Evolutionary conservation across 23 tunicate genomes (phyloP).

Genomic region (Ascidia mentula): DNA sequence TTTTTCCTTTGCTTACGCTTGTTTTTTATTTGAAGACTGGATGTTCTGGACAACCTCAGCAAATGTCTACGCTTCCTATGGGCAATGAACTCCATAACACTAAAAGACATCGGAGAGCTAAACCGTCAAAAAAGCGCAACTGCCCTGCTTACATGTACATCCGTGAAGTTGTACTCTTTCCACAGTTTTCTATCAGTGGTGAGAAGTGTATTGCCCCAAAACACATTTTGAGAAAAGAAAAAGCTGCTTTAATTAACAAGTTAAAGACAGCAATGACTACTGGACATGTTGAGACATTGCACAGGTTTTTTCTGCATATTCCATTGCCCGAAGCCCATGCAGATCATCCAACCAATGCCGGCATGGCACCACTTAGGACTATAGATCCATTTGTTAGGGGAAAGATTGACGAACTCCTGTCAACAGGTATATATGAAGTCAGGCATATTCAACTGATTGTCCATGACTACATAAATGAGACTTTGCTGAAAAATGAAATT

Average conservation of each 20-base stretch:
- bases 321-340: slow-evolving; percentile 67
- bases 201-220: slow-evolving; percentile 13
- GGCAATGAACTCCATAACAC: too few species aligned
- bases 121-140: slow-evolving; percentile 54
- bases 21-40: too few species aligned
- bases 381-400: slow-evolving; percentile 41
- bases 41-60: too few species aligned
- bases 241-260: slow-evolving; percentile 10
- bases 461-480: slow-evolving; percentile 39
- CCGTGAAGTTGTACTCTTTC: slow-evolving; percentile 52
- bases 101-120: slow-evolving; percentile 13
- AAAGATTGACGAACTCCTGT: slow-evolving; percentile 45
- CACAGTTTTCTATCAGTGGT: slow-evolving; percentile 27
- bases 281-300: slow-evolving; percentile 14
- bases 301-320: slow-evolving; percentile 38
- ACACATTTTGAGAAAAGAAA: slow-evolving; percentile 41
- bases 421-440: slow-evolving; percentile 30
- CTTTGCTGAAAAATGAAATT: slow-evolving; percentile 7
- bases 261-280: slow-evolving; percentile 25
- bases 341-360: slow-evolving; percentile 37
- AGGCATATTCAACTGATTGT: slow-evolving; percentile 50
- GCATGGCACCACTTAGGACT: neutral
- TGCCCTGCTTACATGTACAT: slow-evolving; percentile 58
- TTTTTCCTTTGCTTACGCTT: too few species aligned
- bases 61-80: too few species aligned